phyloP scores from a whole-genome alignment of 2,888 invertebrate genomes.

The Lepidocyrtoides sp. region DNA sequence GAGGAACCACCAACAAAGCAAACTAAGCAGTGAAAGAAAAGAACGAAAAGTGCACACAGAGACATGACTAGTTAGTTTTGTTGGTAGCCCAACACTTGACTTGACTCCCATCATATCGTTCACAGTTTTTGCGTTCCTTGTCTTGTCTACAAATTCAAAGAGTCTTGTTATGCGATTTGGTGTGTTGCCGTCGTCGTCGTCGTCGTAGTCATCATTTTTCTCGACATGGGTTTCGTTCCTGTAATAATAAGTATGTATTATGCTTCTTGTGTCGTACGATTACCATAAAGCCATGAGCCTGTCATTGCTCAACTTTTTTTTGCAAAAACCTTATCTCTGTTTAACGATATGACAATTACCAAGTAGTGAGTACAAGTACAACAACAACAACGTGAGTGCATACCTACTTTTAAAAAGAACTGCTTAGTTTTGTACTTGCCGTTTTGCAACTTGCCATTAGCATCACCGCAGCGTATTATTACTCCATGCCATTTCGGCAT shows the following conservation, averaged over 20 bases:
- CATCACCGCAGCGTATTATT: neutral
- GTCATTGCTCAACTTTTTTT: constrained; percentile 17
- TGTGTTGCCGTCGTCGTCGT: neutral
- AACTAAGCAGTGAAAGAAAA: neutral
- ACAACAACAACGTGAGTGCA: neutral
- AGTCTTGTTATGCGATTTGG: neutral
- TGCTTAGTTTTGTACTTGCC: neutral
- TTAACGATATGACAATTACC: constrained; percentile 25
- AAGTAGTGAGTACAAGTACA: constrained; percentile 4
- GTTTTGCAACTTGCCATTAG: neutral
- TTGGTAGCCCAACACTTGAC: constrained; percentile 2
- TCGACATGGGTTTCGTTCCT: neutral
- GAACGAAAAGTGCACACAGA: neutral
- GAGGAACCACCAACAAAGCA: neutral
- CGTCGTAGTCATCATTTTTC: constrained; percentile 19
- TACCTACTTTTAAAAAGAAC: neutral
- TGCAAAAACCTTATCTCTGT: constrained; percentile 33
- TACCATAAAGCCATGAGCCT: neutral
- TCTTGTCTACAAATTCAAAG: too few species aligned
- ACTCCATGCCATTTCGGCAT: neutral
- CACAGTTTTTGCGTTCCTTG: too few species aligned
- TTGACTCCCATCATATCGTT: constrained; percentile 34
- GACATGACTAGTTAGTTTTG: neutral
- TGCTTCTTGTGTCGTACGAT: too few species aligned
- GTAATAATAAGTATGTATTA: too few species aligned